Percentiles rank a stretch among this genome's conserved stretches.
Evolutionary conservation across 1,140 invertebrate species (phyloP).

Genomic region (Octopus sinensis): DNA sequence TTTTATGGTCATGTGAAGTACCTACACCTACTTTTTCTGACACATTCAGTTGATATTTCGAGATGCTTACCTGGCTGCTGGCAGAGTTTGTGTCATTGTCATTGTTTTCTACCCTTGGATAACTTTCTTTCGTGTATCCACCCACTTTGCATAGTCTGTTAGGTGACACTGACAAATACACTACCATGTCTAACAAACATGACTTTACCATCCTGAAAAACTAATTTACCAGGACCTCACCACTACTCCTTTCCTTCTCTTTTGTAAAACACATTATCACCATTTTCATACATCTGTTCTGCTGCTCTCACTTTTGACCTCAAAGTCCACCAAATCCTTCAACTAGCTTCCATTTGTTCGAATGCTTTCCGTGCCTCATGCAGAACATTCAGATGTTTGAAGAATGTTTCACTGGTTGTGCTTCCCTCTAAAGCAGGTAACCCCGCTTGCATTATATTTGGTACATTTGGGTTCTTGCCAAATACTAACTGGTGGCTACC

Average conservation of each 20-base stretch:
- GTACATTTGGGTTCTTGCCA: conserved; percentile 27
- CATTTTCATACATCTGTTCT: conserved; percentile 27
- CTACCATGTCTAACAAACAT: conserved; percentile 29
- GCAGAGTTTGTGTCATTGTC: neutral
- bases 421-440: conserved; percentile 20
- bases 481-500: conserved; percentile 33
- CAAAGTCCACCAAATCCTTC: conserved; percentile 24
- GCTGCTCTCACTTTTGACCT: conserved; percentile 26
- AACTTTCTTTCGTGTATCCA: no score
- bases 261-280: conserved; percentile 31
- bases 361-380: conserved; percentile 26
- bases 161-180: conserved; percentile 20
- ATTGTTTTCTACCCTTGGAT: neutral
- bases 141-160: conserved; percentile 14
- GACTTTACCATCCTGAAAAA: conserved; percentile 28
- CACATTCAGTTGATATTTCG: neutral
- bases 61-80: neutral
- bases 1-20: neutral
- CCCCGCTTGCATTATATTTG: conserved; percentile 22
- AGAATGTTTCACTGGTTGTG: conserved; percentile 25
- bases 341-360: conserved; percentile 24
- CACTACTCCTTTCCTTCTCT: conserved; percentile 24
- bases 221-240: conserved; percentile 4
- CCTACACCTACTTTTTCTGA: neutral
- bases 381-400: conserved; percentile 25